phyloP scores from a whole-genome alignment of 2,888 invertebrate genomes.

The Yponomeuta sedellus region DNA sequence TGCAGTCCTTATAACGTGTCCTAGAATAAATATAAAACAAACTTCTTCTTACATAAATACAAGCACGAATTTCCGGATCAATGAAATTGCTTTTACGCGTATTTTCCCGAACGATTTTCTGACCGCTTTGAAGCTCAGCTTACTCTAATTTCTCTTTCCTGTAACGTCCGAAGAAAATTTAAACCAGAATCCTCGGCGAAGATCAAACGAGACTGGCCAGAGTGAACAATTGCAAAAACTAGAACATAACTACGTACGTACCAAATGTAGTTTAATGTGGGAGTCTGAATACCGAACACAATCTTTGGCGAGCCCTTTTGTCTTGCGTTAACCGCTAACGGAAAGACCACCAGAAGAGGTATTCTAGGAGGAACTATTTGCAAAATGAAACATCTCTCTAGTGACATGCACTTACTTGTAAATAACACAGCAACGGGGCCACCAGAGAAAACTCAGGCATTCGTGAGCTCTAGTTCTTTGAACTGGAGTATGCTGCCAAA shows the following conservation, averaged over 20 bases:
- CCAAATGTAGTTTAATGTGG: not conserved
- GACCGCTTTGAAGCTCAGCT: not conserved
- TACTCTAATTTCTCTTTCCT: not conserved
- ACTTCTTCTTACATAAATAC: too few species aligned
- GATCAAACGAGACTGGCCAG: not conserved
- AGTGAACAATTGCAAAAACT: not conserved
- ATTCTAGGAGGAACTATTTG: not conserved
- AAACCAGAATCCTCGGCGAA: not conserved
- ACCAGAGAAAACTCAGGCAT: not conserved
- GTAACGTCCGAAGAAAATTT: not conserved
- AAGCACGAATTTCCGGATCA: too few species aligned
- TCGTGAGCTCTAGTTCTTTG: slow-evolving; percentile 2
- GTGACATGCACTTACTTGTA: not conserved
- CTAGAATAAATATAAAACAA: too few species aligned
- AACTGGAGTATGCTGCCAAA: slow-evolving; percentile 8
- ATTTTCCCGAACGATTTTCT: too few species aligned
- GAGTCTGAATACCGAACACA: not conserved
- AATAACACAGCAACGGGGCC: not conserved
- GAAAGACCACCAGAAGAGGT: not conserved
- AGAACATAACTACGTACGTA: not conserved
- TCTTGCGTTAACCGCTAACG: not conserved
- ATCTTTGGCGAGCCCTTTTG: not conserved
- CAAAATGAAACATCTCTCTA: not conserved
- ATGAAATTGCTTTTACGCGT: too few species aligned
- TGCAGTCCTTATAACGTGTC: too few species aligned